Conservation (phyloP, 1,140 invertebrate genomes). For the Bemisia tabaci region DNA sequence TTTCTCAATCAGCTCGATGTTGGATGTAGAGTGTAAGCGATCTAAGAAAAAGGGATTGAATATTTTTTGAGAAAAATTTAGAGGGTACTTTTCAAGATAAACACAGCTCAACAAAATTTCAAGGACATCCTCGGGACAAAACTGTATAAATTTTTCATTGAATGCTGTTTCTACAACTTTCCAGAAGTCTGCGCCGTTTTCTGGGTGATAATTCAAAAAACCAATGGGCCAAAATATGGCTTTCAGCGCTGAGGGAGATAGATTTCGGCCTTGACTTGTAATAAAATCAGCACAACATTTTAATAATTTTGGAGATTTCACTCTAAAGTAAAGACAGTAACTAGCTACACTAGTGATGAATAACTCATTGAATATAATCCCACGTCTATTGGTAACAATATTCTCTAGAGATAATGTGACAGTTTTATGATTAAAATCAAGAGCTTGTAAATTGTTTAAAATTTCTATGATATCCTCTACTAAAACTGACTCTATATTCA, state of each 20-base stretch:
- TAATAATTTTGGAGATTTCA: constrained; percentile 42
- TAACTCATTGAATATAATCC: constrained; percentile 31
- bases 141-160: constrained; percentile 41
- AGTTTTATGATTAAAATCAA: constrained; percentile 38
- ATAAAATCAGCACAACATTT: constrained; percentile 43
- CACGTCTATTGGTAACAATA: constrained; percentile 39
- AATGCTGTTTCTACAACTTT: constrained; percentile 39
- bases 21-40: constrained; percentile 34
- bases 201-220: constrained; percentile 41
- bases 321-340: constrained; percentile 43
- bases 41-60: constrained; percentile 47
- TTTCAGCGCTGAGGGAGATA: constrained; percentile 40
- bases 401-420: constrained; percentile 44
- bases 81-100: constrained; percentile 47
- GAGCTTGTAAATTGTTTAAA: constrained; percentile 38
- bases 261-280: constrained; percentile 32
- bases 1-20: constrained; percentile 17
- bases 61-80: constrained; percentile 44
- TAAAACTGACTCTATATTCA: constrained; percentile 43
- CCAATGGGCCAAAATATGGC: constrained; percentile 47
- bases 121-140: constrained; percentile 41
- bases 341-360: constrained; percentile 45
- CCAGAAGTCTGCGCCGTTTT: constrained; percentile 43
- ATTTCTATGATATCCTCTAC: constrained; percentile 44
- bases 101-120: constrained; percentile 48